Evolutionary conservation across 2,113 vertebrate genomes (phyloP).

Genomic region (Trichechus manatus): DNA sequence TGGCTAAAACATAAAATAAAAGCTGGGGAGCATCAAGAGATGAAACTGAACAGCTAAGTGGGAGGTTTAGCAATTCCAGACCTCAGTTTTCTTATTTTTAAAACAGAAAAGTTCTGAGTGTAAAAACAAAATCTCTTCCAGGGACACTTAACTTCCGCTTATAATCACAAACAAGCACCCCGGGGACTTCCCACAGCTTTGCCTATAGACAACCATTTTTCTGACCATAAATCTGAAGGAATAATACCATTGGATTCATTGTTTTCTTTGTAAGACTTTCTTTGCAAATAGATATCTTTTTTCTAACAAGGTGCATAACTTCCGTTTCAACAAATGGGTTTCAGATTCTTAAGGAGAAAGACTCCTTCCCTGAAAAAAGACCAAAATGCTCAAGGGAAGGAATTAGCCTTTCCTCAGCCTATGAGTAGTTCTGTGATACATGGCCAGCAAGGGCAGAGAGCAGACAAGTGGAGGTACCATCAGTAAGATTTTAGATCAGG

Average conservation of each 20-base stretch:
- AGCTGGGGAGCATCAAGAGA: background rate
- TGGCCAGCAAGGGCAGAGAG: background rate
- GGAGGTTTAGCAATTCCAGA: background rate
- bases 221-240: background rate
- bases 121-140: background rate
- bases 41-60: background rate
- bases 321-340: background rate
- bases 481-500: background rate
- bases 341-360: background rate
- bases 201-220: background rate
- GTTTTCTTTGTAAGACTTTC: background rate
- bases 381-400: background rate
- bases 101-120: background rate
- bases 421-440: background rate
- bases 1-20: background rate
- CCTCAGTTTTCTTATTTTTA: background rate
- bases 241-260: background rate
- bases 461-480: rapidly evolving
- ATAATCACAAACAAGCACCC: background rate
- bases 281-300: background rate
- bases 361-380: background rate
- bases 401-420: too few species aligned
- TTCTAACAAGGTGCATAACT: background rate
- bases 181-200: too few species aligned
- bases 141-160: background rate